Evolutionary conservation across 2,113 vertebrate species (phyloP).

Genomic region (Scomber japonicus): DNA sequence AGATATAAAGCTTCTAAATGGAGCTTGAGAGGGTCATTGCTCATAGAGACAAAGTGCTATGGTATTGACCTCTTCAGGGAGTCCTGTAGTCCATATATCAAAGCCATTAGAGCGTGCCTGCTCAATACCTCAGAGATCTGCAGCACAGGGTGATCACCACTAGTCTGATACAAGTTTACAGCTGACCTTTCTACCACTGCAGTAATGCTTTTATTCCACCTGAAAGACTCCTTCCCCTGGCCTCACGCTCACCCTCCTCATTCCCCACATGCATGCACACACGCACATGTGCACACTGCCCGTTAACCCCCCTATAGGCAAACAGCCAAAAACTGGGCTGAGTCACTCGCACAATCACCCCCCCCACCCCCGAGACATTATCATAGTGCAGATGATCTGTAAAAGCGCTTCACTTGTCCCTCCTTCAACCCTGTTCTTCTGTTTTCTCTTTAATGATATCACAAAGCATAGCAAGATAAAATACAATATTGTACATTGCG

Average conservation of each 20-base stretch:
- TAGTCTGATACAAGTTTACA: slow-evolving; percentile 85
- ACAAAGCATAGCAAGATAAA: slow-evolving; percentile 24
- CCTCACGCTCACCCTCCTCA: slow-evolving; percentile 52
- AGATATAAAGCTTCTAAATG: slow-evolving; percentile 84
- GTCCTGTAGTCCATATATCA: slow-evolving; percentile 84
- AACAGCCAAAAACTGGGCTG: slow-evolving; percentile 61
- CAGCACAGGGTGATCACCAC: slow-evolving; percentile 85
- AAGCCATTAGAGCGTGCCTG: slow-evolving; percentile 81
- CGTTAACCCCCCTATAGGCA: slow-evolving; percentile 45
- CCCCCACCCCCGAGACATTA: slow-evolving; percentile 38
- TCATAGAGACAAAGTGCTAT: slow-evolving; percentile 84
- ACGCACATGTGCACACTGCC: slow-evolving; percentile 2
- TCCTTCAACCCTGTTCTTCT: slow-evolving; percentile 2
- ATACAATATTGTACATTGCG: slow-evolving; percentile 1
- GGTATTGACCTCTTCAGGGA: slow-evolving; percentile 85
- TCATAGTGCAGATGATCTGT: slow-evolving; percentile 37
- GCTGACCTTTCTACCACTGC: slow-evolving; percentile 84
- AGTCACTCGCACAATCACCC: slow-evolving; percentile 43
- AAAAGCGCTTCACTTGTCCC: slow-evolving; percentile 42
- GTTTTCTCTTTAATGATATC: slow-evolving; percentile 18
- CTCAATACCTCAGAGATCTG: slow-evolving; percentile 88
- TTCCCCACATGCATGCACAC: slow-evolving; percentile 21
- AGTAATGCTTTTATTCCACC: slow-evolving; percentile 83
- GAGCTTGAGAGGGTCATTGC: slow-evolving; percentile 84
- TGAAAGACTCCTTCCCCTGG: slow-evolving; percentile 71